phyloP scores from a whole-genome alignment of 2,888 invertebrate genomes.

The Stegana nigrithorax region DNA sequence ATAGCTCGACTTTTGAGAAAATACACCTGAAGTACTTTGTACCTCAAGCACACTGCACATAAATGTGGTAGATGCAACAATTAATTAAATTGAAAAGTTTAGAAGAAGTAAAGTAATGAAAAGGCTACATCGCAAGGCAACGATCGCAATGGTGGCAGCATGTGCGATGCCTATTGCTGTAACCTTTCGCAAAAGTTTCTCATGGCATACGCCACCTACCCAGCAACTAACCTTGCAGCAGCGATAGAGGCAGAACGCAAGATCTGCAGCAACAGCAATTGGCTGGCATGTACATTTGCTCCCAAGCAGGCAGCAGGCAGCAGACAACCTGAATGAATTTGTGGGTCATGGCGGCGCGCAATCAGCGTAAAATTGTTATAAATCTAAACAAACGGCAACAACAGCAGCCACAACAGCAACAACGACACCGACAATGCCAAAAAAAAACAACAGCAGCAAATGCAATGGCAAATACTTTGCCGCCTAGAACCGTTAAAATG shows the following conservation, averaged over 20 bases:
- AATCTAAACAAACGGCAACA: conserved; percentile 42
- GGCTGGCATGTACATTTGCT: conserved; percentile 2
- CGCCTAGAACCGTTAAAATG: conserved; percentile 22
- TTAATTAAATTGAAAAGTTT: background rate
- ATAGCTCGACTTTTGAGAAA: no score
- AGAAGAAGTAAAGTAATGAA: background rate
- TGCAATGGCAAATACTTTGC: background rate
- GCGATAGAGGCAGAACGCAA: background rate
- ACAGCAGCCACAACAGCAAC: conserved; percentile 5
- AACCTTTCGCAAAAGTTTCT: conserved; percentile 5
- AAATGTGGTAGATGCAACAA: background rate
- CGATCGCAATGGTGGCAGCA: no score
- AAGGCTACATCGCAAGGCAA: no score
- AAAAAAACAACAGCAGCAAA: background rate
- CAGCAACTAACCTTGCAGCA: conserved; percentile 25
- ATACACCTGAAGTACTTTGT: conserved; percentile 13
- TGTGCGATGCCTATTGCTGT: background rate
- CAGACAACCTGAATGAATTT: conserved; percentile 16
- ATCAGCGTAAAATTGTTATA: conserved; percentile 44
- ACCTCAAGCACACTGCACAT: no score
- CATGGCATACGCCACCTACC: conserved; percentile 18
- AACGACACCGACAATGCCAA: no score
- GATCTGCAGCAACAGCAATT: conserved; percentile 20
- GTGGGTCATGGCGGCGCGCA: conserved; percentile 28
- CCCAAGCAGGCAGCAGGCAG: background rate